Evolutionary conservation across 1,140 invertebrate species (phyloP), one percentile per base, ranked within the genome.

Genomic region (Sipha flava): DNA sequence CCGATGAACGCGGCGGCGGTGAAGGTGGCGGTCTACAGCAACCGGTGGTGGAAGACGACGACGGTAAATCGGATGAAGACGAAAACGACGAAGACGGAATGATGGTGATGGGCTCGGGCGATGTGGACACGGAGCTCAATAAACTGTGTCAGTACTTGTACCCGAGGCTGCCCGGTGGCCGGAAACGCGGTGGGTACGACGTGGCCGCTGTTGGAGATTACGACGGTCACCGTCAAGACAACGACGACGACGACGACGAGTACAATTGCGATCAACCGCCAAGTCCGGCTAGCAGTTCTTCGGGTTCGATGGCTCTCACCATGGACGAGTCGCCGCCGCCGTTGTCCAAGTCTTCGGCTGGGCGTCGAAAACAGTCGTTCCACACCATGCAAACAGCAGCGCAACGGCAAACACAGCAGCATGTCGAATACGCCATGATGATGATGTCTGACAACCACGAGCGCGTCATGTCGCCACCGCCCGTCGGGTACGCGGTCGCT

Each of bases 401-500:
- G 23, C 66, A 45, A 29, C 66, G 29, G 7, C 66, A 66, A 34
- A 34, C 21, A 5, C 66, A 70, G 14, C 66, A 70, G 5, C 40
- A 47, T 2, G 21, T 45, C 18, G 40, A 62, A 16, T 62, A 79
- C 6, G 54, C 40, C 23, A 79, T 79, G 75, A 21, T 26, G 52
- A 21, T 26, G 52, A 21, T 57, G 54, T 37, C 73, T 1, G 14
- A 73, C 34, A 54, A 84, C 81, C 34, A 87, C 18, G 88, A 87
- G 29, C 6, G 26, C 12, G 16, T n/a, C n/a, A n/a, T n/a, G 26
- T 26, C 7, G 26, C 23, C 37, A 3, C 18, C 66, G 7, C 87
- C 88, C 2, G 87, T 87, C 0, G 82, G 88, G 18, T 83, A 88
- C 0, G 87, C 84, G 0, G 84, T 84, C 0, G 84, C 83, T 10